These are phyloP conservation scores for Sebastes vulpes DNA, from an alignment of 2,797 vertebrate genomes.

Conservation along the genomic window DNA sequence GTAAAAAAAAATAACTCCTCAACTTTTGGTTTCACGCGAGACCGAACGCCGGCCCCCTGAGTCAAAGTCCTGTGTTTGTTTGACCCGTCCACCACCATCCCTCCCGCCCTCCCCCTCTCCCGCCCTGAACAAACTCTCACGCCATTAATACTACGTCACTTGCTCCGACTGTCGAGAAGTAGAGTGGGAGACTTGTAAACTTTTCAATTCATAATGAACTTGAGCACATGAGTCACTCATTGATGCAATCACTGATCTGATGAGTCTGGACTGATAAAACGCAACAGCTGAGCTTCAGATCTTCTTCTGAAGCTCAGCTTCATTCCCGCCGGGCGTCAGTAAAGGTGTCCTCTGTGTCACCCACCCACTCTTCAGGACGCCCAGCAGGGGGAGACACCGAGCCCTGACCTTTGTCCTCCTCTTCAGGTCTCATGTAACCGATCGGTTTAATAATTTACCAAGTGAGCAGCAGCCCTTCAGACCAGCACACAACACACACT, in stretches of 20 bases:
- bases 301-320: background rate
- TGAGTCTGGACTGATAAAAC: background rate
- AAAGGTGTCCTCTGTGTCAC: background rate
- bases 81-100: background rate
- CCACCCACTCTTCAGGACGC: background rate
- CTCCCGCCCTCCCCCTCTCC: background rate
- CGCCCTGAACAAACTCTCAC: too few species aligned
- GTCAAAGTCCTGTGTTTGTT: too few species aligned
- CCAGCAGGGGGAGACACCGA: conserved; percentile 37
- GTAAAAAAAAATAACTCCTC: background rate
- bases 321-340: background rate
- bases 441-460: conserved; percentile 59
- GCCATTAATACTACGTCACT: too few species aligned
- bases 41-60: background rate
- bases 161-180: too few species aligned
- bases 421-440: conserved; percentile 37
- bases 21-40: background rate
- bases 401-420: conserved; percentile 45
- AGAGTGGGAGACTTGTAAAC: too few species aligned
- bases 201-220: too few species aligned
- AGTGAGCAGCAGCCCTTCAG: conserved; percentile 7
- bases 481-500: background rate
- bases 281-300: background rate
- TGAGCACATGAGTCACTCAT: too few species aligned
- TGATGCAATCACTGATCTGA: background rate